A percentile compares a stretch with the other conserved stretches of the same genome.
phyloP scores from a whole-genome alignment of 2,888 invertebrate genomes.

The Patella caerulea region DNA sequence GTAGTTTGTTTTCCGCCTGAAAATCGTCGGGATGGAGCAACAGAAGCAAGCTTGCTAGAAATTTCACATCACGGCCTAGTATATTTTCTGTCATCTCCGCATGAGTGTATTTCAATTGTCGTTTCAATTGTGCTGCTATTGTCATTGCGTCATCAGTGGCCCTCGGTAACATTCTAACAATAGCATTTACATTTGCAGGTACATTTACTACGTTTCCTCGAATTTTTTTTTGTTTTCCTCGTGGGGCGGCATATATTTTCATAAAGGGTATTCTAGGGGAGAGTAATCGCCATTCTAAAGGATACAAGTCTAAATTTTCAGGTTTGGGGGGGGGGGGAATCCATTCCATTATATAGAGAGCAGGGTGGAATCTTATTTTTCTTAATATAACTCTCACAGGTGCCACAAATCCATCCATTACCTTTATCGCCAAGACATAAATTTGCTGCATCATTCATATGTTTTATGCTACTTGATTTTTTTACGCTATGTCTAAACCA shows the following conservation, averaged over 20 bases:
- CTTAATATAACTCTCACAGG: neutral
- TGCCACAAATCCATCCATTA: neutral
- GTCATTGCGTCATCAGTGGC: conserved; percentile 13
- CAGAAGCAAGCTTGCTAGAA: no score
- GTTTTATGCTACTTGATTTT: neutral
- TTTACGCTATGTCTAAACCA: neutral
- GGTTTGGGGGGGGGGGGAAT: neutral
- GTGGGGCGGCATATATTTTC: neutral
- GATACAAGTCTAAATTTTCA: neutral
- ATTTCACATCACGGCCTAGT: no score
- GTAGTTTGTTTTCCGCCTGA: no score
- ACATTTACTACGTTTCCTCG: conserved; percentile 10
- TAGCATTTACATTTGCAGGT: conserved; percentile 10
- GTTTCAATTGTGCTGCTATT: conserved; percentile 11
- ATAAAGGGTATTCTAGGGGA: neutral
- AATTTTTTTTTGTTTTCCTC: neutral
- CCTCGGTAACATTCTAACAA: neutral
- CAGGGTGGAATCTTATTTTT: neutral
- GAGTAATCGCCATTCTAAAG: neutral
- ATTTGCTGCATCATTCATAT: neutral
- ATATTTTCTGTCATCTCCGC: neutral
- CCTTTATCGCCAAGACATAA: neutral
- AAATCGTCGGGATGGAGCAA: no score
- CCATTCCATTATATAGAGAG: neutral
- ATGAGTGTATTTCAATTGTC: conserved; percentile 4